Evolutionary conservation across 2,797 vertebrate genomes (phyloP).

Genomic region (Cyprinella venusta): DNA sequence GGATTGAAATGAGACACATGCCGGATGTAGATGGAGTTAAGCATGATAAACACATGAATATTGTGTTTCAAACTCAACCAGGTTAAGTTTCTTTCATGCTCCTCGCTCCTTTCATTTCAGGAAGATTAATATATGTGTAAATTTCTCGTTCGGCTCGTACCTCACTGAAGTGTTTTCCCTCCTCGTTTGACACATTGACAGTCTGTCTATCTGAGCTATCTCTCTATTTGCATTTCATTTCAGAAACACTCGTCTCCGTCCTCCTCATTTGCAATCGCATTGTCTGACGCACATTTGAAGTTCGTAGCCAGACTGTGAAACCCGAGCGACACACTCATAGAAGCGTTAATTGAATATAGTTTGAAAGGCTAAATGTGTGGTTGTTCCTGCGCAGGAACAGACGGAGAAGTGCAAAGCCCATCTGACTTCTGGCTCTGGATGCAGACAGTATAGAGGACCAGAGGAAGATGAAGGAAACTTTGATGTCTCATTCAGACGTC

Average conservation of each 20-base stretch:
- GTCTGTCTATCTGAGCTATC: conserved; percentile 13
- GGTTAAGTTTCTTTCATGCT: neutral
- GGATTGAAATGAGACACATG: neutral
- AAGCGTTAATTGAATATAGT: conserved; percentile 65
- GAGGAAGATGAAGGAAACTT: conserved; percentile 68
- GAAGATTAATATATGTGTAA: neutral
- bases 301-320: conserved; percentile 39
- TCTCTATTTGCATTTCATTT: conserved; percentile 15
- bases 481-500: conserved; percentile 69
- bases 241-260: conserved; percentile 7
- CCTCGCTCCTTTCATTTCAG: neutral
- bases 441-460: conserved; percentile 54
- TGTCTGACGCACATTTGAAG: neutral
- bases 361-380: conserved; percentile 52
- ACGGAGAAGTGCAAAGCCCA: conserved; percentile 45
- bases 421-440: conserved; percentile 51
- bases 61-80: neutral
- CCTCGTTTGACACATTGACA: conserved; percentile 19
- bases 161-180: conserved; percentile 19
- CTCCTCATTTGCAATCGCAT: conserved; percentile 4
- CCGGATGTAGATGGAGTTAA: neutral
- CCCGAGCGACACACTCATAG: conserved; percentile 51
- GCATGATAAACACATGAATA: neutral
- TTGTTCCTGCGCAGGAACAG: conserved; percentile 52
- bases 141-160: neutral